phyloP scores from a whole-genome alignment of 2,797 vertebrate genomes.

The Myripristis murdjan region DNA sequence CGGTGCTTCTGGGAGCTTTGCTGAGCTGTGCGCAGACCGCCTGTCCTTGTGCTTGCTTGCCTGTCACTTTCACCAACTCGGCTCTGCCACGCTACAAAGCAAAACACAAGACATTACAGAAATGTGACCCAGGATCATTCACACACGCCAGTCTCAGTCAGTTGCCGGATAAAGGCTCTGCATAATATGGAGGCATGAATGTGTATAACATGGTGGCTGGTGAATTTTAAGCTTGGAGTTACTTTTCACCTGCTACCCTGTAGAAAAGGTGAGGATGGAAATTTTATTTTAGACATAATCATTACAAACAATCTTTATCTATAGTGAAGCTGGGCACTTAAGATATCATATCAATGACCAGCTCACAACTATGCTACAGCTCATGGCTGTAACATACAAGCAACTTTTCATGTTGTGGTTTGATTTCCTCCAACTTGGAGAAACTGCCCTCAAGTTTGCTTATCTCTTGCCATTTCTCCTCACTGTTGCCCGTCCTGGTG shows the following conservation, averaged over 20 bases:
- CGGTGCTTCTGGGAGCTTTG: conserved; percentile 44
- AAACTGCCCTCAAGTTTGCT: background rate
- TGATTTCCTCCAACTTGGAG: background rate
- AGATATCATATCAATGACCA: background rate
- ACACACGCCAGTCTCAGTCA: conserved; percentile 27
- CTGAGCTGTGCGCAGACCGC: conserved; percentile 31
- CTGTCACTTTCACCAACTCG: conserved; percentile 30
- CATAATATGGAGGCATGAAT: conserved; percentile 46
- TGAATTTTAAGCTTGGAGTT: conserved; percentile 3
- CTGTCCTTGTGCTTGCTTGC: conserved; percentile 39
- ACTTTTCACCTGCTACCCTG: conserved; percentile 38
- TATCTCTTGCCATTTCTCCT: background rate
- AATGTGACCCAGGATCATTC: conserved; percentile 15
- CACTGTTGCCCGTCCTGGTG: conserved; percentile 11
- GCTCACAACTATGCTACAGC: background rate
- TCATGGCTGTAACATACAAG: background rate
- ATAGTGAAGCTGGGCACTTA: background rate
- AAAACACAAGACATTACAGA: conserved; percentile 19
- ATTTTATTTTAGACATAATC: conserved; percentile 3
- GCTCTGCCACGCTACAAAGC: background rate
- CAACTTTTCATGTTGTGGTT: background rate
- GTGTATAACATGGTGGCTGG: conserved; percentile 47
- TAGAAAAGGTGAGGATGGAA: conserved; percentile 29
- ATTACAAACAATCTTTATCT: background rate
- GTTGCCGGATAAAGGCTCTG: conserved; percentile 43